Evolutionary conservation across 92 coral and sea anemone species (phyloP).

Genomic region (Paragorgia papillata): DNA sequence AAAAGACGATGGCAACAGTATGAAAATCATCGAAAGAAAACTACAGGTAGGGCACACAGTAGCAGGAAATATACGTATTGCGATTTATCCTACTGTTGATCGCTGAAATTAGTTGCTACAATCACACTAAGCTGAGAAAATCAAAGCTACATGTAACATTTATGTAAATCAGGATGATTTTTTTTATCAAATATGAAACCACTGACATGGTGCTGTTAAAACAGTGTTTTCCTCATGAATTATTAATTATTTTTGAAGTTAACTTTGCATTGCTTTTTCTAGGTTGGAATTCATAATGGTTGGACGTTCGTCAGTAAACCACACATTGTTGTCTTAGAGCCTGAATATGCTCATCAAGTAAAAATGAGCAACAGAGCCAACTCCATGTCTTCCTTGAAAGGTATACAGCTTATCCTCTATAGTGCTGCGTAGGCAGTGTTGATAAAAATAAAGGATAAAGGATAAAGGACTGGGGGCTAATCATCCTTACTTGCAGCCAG

Average conservation of each 20-base stretch:
- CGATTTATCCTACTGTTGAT: too few species aligned
- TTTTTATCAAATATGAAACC: too few species aligned
- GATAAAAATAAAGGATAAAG: too few species aligned
- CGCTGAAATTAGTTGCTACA: too few species aligned
- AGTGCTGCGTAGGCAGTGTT: too few species aligned
- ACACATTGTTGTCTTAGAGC: constrained; percentile 87
- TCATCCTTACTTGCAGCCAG: too few species aligned
- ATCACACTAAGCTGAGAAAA: too few species aligned
- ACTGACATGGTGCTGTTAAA: too few species aligned
- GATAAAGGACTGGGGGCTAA: too few species aligned
- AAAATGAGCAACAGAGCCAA: constrained; percentile 47
- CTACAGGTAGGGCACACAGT: constrained; percentile 62
- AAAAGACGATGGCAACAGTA: constrained; percentile 86
- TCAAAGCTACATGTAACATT: too few species aligned
- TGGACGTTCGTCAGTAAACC: constrained; percentile 98
- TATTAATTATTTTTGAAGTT: neutral
- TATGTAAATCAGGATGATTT: too few species aligned
- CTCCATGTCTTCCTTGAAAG: constrained; percentile 82
- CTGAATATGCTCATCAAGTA: constrained; percentile 82
- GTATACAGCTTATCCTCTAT: constrained; percentile 37
- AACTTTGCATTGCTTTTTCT: neutral
- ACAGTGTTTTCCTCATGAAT: too few species aligned
- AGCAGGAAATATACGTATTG: neutral
- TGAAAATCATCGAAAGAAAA: constrained; percentile 80
- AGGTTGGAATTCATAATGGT: constrained; percentile 96